A percentile compares a stretch with the other conserved stretches of the same genome.
These are phyloP conservation scores for Cabera pusaria DNA, from an alignment of 2,888 invertebrate genomes.

Conservation along the genomic window DNA sequence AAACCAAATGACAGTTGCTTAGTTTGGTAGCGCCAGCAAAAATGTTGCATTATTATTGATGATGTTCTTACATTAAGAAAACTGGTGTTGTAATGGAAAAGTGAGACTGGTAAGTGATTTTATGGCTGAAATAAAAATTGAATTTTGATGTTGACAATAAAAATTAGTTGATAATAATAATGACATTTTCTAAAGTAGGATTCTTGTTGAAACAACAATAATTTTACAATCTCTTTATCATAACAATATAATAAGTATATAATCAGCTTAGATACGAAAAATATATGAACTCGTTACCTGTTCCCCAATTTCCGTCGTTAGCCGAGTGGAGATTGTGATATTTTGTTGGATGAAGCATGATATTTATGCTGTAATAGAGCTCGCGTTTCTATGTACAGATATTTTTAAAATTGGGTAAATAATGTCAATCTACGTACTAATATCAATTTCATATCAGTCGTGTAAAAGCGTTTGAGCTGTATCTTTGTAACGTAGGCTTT, in stretches of 20 bases:
- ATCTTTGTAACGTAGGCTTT: slow-evolving; percentile 39
- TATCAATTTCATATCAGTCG: slow-evolving; percentile 80
- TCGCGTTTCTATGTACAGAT: slow-evolving; percentile 52
- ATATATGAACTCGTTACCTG: too few relatives aligned
- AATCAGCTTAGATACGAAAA: too few relatives aligned
- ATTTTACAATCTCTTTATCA: too few relatives aligned
- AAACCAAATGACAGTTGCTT: slow-evolving; percentile 1
- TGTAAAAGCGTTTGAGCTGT: slow-evolving; percentile 52
- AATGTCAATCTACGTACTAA: slow-evolving; percentile 72
- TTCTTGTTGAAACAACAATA: too few relatives aligned
- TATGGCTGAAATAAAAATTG: too few relatives aligned
- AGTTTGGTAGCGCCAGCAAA: neutral
- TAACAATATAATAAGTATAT: too few relatives aligned
- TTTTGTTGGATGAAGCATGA: slow-evolving; percentile 41
- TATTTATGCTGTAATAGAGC: slow-evolving; percentile 38
- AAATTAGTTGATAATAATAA: too few relatives aligned
- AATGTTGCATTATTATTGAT: too few relatives aligned
- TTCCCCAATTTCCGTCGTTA: slow-evolving; percentile 23
- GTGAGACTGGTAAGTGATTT: slow-evolving; percentile 6
- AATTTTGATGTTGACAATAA: too few relatives aligned
- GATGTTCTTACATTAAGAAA: neutral
- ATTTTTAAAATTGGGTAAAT: slow-evolving; percentile 60
- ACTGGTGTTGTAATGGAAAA: neutral
- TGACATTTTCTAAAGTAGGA: too few relatives aligned
- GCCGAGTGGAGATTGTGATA: slow-evolving; percentile 51